Evolutionary conservation across 2,888 invertebrate species (phyloP), one percentile per base, ranked within the genome.

Genomic region (Lepidocyrtoides sp.): DNA sequence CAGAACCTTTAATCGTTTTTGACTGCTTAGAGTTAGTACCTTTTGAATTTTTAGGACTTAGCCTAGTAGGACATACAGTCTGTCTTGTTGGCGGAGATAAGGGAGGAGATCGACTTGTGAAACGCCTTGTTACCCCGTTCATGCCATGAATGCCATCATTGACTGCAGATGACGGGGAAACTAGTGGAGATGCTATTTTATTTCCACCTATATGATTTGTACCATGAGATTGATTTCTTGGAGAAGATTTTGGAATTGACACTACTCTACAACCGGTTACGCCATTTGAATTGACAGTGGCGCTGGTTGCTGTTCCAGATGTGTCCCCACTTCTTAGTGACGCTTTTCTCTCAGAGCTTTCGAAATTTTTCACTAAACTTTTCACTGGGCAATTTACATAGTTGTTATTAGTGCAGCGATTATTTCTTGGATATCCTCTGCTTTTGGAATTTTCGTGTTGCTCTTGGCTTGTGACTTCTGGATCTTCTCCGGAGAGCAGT

Each of bases 401-500:
- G 23, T 88, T 89, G 88, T 81, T 89, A 32, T 85, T 89, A 32
- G 66, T 89, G 29, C 81, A 86, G 8, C 89, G 85, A 44, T 86
- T 77, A 75, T 81, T 86, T 32, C 81, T 48, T 0, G 20, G 3
- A 0, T 17, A 44, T 2, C 54, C 26, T 72, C 81, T 69, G 10
- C 41, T 29, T 63, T 91, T 83, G 12, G 44, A 17, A 8, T 83
- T 83, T 17, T 91, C 51, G 41, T 48, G 36, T 3, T 66, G 85
- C 54, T 44, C 72, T 4, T 26, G 17, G 26, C 14, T 51, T 29
- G 17, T 5, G n/a, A 12, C 66, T 29, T 86, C 86, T n/a, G 92
- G 91, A 77, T 91, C 91, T 48, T 93, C 93, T n/a, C 92, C 92
- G 26, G 93, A 89, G 0, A 94, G 75, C 8, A 93, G 63, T 44